A percentile compares a stretch with the other conserved stretches of the same genome.
Conservation (phyloP, 2,113 vertebrate genomes). For the Hypocryptadius cinnamomeus region DNA sequence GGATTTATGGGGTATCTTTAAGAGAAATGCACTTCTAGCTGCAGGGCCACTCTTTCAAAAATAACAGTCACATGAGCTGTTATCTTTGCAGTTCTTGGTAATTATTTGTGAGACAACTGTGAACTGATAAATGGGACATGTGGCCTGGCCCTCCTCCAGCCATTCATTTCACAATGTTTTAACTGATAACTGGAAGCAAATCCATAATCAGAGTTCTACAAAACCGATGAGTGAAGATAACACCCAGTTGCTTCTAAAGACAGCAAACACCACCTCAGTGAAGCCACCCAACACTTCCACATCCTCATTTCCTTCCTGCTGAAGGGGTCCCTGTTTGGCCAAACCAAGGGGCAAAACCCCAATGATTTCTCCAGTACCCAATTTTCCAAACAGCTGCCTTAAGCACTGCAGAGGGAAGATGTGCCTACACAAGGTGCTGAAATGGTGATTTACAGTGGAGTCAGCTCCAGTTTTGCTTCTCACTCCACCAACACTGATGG, state of each 20-base stretch:
- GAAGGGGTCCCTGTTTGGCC: background rate
- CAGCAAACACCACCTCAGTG: background rate
- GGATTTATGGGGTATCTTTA: background rate
- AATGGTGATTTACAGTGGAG: rapidly evolving
- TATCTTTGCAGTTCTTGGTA: conserved; percentile 1
- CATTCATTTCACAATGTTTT: background rate
- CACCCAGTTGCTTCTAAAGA: background rate
- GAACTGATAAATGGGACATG: background rate
- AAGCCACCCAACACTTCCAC: background rate
- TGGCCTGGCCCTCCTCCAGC: background rate
- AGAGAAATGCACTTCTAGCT: background rate
- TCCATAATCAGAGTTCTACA: background rate
- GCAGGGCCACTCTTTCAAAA: background rate
- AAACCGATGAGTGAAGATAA: background rate
- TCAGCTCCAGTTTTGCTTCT: background rate
- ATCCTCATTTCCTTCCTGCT: background rate
- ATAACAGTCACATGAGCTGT: background rate
- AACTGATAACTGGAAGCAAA: background rate
- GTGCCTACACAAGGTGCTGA: background rate
- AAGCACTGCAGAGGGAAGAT: background rate
- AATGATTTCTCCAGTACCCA: background rate
- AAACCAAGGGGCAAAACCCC: background rate
- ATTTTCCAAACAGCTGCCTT: background rate
- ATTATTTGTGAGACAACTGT: background rate
- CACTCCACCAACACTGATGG: background rate